Evolutionary conservation across 2,888 invertebrate genomes (phyloP), one percentile per base, ranked within the genome.

Genomic region (Rhamphomyia laevipes): DNA sequence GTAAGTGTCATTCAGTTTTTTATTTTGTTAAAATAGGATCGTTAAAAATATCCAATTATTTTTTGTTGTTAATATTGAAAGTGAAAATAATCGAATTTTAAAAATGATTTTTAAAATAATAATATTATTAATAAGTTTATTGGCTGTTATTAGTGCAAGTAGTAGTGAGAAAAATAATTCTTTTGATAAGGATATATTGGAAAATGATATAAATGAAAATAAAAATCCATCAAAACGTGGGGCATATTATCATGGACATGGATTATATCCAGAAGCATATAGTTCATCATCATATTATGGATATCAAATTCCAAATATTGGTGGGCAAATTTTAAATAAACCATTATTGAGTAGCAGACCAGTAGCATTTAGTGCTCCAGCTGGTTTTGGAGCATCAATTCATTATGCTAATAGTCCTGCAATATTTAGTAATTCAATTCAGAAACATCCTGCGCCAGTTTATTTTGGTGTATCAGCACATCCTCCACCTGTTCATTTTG

Each of bases 1-100:
- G 16, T 30, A 37, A n/a, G 27, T 45, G 42, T 44, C 50, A 50
- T 45, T 50, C 47, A 45, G 40, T 44, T 41, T 50, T 41, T 30
- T 16, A 40, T 35, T n/a, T n/a, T 35, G n/a, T 13, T 3, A 6
- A n/a, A 35, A 13, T 35, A 35, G n/a, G 35, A 35, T 13, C 35
- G 35, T 35, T 13, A n/a, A 35, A 35, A n/a, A 35, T 35, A n/a
- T 27, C 7, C 23, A 27, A 7, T 27, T 6, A 27, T 27, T 27
- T 35, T 33, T 33, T 33, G 4, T 33, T 33, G 11, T 13, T 4
- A n/a, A 35, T 35, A 35, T n/a, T n/a, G 7, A 35, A 35, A 35
- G n/a, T 35, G 13, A 35, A 35, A 35, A n/a, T 13, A n/a, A 33
- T 13, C 7, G n/a, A n/a, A 21, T 21, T 21, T 21, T 21, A 5